These are phyloP conservation scores for Galeopsomyia nigrocyanea DNA, from an alignment of 2,888 invertebrate genomes.

Conservation along the genomic window DNA sequence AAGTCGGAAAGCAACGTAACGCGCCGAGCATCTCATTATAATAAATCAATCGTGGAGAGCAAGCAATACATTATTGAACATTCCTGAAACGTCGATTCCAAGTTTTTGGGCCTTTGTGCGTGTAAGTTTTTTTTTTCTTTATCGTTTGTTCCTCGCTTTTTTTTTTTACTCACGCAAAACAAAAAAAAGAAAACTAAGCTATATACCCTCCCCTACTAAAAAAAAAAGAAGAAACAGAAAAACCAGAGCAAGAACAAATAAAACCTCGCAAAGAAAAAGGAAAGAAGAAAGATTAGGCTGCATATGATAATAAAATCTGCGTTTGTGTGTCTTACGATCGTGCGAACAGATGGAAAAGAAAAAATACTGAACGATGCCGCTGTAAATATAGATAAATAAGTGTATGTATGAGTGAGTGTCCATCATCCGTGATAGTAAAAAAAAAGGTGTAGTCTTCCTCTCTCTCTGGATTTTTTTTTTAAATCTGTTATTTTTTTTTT, in stretches of 20 bases:
- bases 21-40: conserved; percentile 55
- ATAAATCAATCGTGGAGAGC: conserved; percentile 44
- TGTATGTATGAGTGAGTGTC: no score
- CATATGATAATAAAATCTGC: no score
- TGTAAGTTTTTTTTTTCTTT: no score
- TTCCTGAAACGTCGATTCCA: conserved; percentile 67
- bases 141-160: no score
- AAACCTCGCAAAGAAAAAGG: no score
- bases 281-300: no score
- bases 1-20: conserved; percentile 67
- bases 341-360: conserved; percentile 8
- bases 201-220: conserved; percentile 11
- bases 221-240: conserved; percentile 10
- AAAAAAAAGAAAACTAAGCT: conserved; percentile 26
- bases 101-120: conserved; percentile 61
- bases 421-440: no score
- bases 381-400: background rate
- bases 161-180: no score
- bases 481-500: no score
- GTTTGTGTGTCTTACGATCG: no score
- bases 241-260: background rate
- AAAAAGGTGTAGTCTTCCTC: conserved; percentile 1
- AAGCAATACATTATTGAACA: conserved; percentile 45
- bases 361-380: conserved; percentile 46
- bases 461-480: background rate